Base-by-base conservation (phyloP, 2,888 invertebrate genomes). In the Heliconius ismenius region DNA sequence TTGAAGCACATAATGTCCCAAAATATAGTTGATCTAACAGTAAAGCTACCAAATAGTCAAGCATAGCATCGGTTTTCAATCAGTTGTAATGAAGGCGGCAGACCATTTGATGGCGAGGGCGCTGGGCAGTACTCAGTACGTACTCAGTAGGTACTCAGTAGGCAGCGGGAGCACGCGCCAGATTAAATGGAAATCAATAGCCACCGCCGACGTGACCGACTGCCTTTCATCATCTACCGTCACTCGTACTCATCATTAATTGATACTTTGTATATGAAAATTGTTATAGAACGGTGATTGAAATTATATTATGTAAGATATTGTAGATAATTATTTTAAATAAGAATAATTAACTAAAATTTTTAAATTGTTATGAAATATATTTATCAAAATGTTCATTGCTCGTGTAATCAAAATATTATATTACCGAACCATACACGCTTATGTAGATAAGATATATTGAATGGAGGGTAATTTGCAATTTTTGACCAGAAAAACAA, bases 161-260 rank as follows among this genome's bases (percentile, higher is more conserved):
- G 82, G 83, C 84, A 91, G 91, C 94, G 82, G 83, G 84, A 91
- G 91, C 94, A 93, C 93, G 93, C 91, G 89, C 91, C 89, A 89
- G 89, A 91, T 92, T 93, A 93, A 94, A 93, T 92, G 92, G 90
- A 91, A 93, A 93, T 93, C 94, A 92, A 94, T 94, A 91, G 89
- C 86, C 86, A 89, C 88, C 84, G 85, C 78, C 82, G 89, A 92
- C 93, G 93, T 93, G 93, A 92, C 91, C 87, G 84, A 83, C 84
- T 87, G 85, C 87, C 88, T 88, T 87, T 73, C 75, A 78, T 79
- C 79, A 74, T 78, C 77, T 76, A 65, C 78, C 78, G 79, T 68
- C 76, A 77, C 78, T 80, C 24, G 70, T 67, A 68, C 36, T 65
- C 9, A 3, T 62, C 26, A 62, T 63, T 73, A 73, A 73, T 73